Conservation (phyloP, 1,140 invertebrate species). For the Cephus cinctus region DNA sequence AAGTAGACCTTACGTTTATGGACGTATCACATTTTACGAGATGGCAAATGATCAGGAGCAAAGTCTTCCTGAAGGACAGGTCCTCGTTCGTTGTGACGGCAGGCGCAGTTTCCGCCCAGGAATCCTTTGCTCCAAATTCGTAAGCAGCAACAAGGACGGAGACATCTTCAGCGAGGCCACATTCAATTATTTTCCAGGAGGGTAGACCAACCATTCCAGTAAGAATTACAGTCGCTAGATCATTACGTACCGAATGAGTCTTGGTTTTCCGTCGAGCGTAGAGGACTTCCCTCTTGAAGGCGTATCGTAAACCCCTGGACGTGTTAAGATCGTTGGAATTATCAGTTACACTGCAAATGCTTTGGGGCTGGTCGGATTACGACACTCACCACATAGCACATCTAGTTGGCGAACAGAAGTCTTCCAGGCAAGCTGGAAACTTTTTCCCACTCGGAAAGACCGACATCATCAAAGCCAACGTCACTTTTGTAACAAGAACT, state of each 20-base stretch:
- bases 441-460: conserved; percentile 14
- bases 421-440: neutral
- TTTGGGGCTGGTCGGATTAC: too few relatives aligned
- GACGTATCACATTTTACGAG: conserved; percentile 6
- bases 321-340: conserved; percentile 5
- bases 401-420: conserved; percentile 10
- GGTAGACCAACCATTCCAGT: conserved; percentile 24
- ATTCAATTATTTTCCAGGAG: conserved; percentile 32
- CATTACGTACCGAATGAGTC: conserved; percentile 32
- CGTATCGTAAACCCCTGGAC: conserved; percentile 31
- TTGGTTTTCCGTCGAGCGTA: conserved; percentile 11
- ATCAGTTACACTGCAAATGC: neutral
- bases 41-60: conserved; percentile 29
- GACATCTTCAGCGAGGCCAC: conserved; percentile 34
- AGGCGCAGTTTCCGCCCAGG: conserved; percentile 23
- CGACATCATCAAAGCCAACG: conserved; percentile 31
- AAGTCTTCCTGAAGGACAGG: conserved; percentile 31
- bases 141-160: conserved; percentile 19
- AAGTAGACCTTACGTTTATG: neutral
- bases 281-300: conserved; percentile 27
- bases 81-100: conserved; percentile 23
- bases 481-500: conserved; percentile 25
- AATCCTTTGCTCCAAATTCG: conserved; percentile 16
- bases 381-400: conserved; percentile 30
- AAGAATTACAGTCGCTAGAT: conserved; percentile 38